These are phyloP conservation scores for Onychostruthus taczanowskii DNA, from an alignment of 2,113 vertebrate species.

Conservation along the genomic window DNA sequence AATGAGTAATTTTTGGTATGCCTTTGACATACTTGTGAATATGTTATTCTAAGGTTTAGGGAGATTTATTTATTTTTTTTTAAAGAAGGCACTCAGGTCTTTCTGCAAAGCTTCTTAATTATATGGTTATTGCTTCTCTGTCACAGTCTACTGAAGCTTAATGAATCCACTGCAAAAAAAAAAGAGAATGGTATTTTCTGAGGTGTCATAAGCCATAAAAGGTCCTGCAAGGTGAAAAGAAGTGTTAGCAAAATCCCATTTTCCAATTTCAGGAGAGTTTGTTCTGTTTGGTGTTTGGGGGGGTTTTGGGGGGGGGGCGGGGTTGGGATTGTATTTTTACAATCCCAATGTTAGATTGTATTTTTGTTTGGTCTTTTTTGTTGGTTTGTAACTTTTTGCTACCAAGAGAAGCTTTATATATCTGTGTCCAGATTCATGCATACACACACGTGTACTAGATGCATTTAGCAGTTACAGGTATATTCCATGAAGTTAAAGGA, in stretches of 20 bases:
- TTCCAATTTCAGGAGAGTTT: neutral
- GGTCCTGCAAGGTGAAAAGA: neutral
- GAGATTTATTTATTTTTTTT: neutral
- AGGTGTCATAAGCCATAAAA: neutral
- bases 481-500: neutral
- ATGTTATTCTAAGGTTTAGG: neutral
- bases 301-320: too few relatives aligned
- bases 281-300: too few relatives aligned
- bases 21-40: neutral
- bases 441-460: rapidly evolving
- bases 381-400: neutral
- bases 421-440: neutral
- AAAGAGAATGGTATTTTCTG: neutral
- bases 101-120: neutral
- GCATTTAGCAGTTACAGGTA: neutral
- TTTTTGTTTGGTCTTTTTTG: neutral
- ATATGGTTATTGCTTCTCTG: slow-evolving; percentile 6
- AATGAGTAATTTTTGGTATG: neutral
- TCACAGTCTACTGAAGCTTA: slow-evolving; percentile 42
- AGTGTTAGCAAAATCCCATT: neutral
- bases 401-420: neutral
- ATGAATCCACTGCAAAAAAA: neutral
- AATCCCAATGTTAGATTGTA: neutral
- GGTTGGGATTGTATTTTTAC: neutral
- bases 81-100: neutral